phyloP scores from a whole-genome alignment of 2,797 vertebrate genomes.

The Pangasius sanitwongsei region DNA sequence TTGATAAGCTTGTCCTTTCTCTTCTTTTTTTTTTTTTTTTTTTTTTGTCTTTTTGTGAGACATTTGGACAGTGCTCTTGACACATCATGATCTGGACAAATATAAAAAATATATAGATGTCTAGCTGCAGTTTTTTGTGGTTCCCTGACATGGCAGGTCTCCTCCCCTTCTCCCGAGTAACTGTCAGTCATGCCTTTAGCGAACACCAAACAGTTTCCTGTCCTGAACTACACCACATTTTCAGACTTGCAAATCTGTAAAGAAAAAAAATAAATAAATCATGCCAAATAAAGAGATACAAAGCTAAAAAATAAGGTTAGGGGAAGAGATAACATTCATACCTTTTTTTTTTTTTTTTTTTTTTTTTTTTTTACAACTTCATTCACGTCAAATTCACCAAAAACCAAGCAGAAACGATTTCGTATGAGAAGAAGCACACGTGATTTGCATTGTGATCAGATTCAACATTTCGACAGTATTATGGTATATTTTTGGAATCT shows the following conservation, averaged over 20 bases:
- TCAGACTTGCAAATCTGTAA: not conserved
- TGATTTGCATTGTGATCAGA: not conserved
- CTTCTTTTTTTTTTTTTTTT: not conserved
- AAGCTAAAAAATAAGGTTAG: not conserved
- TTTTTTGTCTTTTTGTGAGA: not conserved
- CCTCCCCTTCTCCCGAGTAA: not conserved
- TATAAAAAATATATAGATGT: not conserved
- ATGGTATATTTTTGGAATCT: not conserved
- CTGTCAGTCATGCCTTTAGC: not conserved
- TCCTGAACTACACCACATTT: not conserved
- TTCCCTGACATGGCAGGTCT: not conserved
- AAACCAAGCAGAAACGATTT: not conserved
- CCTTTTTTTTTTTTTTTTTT: too few relatives aligned
- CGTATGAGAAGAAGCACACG: not conserved
- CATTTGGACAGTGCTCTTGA: slow-evolving; percentile 19
- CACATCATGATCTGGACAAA: slow-evolving; percentile 1
- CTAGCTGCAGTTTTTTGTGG: not conserved
- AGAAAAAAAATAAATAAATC: too few relatives aligned
- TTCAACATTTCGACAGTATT: too few relatives aligned
- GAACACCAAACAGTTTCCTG: not conserved
- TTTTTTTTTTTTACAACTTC: too few relatives aligned
- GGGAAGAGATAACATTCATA: not conserved
- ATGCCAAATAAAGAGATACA: not conserved
- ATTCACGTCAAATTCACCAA: too few relatives aligned
- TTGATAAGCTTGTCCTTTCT: slow-evolving; percentile 20